Base-by-base conservation (phyloP, 2,888 invertebrate species). In the Philopedon plagiatum region DNA sequence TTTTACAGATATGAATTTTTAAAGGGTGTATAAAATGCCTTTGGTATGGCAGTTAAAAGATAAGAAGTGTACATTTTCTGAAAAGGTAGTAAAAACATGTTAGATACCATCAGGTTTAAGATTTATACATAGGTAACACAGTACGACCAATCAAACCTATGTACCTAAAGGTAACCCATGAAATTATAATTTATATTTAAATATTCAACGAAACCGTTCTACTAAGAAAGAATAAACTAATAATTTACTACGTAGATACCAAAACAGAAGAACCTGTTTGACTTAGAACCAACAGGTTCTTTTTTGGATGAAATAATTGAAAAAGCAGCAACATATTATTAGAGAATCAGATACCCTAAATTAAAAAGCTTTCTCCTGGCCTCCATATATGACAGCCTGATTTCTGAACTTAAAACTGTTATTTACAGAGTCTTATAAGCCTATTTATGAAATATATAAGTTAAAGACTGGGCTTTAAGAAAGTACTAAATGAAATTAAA, bases 281-380 rank as follows among this genome's bases (percentile, higher is more conserved):
- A 61, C 32, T 61, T 61, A 51, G 68, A 54, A 68, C 18, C 68
- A 68, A 61, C 68, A 61, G 61, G 61, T 68, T 46, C 44, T 32
- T 68, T 68, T 68, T 51, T 23, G 23, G 32, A 29, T 37, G 61
- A 68, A 68, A 51, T 61, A 68, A 61, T 61, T 68, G 68, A 68
- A 60, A 68, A 67, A 60, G 32, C 58, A 49, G 46, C 60, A 60
- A 60, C 68, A 23, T 60, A 23, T 61, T 68, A 68, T 61, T 61
- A 61, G 29, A 61, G 51, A 51, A 68, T 37, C n/a, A 29, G 54
- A 68, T 68, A 68, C 15, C 58, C 46, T 18, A 58, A 60, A 67
- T 67, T 58, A 67, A 44, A 54, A 54, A 67, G 60, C 67, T 67
- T 67, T 67, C 67, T 67, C 49, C 46, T 44, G 46, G 13, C 32